These are phyloP conservation scores for Antennarius maculatus DNA, from an alignment of 2,797 vertebrate species.

Conservation along the genomic window DNA sequence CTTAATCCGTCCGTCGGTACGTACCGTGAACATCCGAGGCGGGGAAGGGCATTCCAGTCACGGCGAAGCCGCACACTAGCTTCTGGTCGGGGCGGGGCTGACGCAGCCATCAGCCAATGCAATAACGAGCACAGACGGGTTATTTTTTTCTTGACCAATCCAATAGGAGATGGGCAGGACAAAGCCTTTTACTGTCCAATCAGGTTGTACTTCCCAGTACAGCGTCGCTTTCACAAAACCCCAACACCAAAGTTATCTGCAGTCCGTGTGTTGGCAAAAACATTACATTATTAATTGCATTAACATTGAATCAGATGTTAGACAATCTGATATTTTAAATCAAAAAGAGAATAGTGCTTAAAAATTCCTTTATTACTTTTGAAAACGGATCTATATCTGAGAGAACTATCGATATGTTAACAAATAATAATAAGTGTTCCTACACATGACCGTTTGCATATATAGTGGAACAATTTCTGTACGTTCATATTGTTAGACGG, in stretches of 20 bases:
- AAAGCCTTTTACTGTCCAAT: constrained; percentile 42
- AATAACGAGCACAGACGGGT: rapidly evolving
- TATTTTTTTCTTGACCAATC: constrained; percentile 49
- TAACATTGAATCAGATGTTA: not conserved
- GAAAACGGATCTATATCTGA: not conserved
- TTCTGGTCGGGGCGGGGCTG: constrained; percentile 43
- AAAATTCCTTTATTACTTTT: not conserved
- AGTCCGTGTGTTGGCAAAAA: not conserved
- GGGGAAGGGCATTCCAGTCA: constrained; percentile 78
- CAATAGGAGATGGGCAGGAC: not conserved
- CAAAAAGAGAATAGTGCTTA: not conserved
- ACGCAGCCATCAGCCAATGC: constrained; percentile 49
- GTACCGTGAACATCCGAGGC: constrained; percentile 54
- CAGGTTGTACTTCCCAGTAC: constrained; percentile 27
- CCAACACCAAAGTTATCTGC: constrained; percentile 3
- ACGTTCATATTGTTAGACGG: rapidly evolving
- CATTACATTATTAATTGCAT: no score
- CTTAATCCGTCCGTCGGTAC: constrained; percentile 38
- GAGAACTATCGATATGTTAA: not conserved
- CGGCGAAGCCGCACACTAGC: constrained; percentile 59
- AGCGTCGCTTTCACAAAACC: not conserved
- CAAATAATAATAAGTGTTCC: not conserved
- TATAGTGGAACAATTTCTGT: not conserved
- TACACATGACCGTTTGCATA: not conserved
- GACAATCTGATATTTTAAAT: not conserved